Base-by-base conservation (phyloP, 64 coral and sea anemone genomes). In the Dendrophyllia cribrosa region DNA sequence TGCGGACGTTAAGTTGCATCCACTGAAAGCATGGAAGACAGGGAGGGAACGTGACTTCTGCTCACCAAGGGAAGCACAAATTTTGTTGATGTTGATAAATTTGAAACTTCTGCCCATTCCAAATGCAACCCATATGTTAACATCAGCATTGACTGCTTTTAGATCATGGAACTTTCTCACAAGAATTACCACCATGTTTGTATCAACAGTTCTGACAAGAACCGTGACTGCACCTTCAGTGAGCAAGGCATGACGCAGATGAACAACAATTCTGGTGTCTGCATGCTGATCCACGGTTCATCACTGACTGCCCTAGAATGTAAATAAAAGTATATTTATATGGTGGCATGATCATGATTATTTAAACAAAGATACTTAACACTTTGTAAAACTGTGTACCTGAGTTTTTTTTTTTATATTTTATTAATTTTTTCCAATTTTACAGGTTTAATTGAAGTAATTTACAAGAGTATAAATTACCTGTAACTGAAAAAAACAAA, bases 1-100 rank as follows among this genome's bases (percentile, higher is more conserved):
- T 22, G 63, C 70, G 0, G 92, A 94, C 16, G 85, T 94, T 4
- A 75, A 82, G 69, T 94, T 75, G 46, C 85, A 88, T 4, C 85
- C 86, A 46, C 65, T 60, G 9, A 88, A 52, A 48, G 92, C 86
- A 51, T 88, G 62, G 45, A 93, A 88, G 20, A 72, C 21, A 34
- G 91, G 91, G 9, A 87, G 43, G n/a, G 75, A 7, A 25, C 50
- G 45, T 20, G 76, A 78, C 22, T 17, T 68, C 21, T 19, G 7
- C 21, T 64, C 12, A 1, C 93, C 86, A 50, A 94, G 69, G 43
- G 8, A 58, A 10, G 53, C 43, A 68, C 66, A 60, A 24, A 94
- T 66, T 15, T 23, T 44, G 72, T 89, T 94, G n/a, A 94, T 67
- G 52, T 20, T 47, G 11, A 89, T 50, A 34, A 24, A 86, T 60